Evolutionary conservation across 1,140 invertebrate species (phyloP), one percentile per base, ranked within the genome.

Genomic region (Dendroctonus ponderosae): DNA sequence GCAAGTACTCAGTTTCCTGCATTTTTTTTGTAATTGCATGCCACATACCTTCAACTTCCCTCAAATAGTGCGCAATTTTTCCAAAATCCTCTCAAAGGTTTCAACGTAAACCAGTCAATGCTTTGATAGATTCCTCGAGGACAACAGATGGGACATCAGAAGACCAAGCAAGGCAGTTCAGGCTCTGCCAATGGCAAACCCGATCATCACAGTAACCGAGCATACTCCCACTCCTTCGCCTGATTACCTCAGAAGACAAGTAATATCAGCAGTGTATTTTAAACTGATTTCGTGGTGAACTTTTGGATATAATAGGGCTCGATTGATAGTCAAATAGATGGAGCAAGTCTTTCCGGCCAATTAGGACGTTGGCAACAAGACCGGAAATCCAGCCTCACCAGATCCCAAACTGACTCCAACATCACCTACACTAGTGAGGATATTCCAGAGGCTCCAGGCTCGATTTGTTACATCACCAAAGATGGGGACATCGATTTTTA

Each of bases 191-290:
- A 77, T 72, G 69, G 83, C 88, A 46, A 96, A 96, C 81, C 96
- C 95, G 0, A 96, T 97, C 58, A 98, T 97, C 50, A 97, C 94
- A 2, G 93, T 98, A 0, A 97, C 96, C 0, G 93, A 96, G 77
- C 93, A 97, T 75, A 96, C 93, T 0, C 93, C 93, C 0, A 89
- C 90, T 7, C 91, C 92, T 7, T 93, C 91, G 2, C 91, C 91
- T 0, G 92, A 93, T 74, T 92, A 88, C 72, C 83, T 91, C 71
- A 85, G 84, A 54, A 81, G 89, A 80, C 89, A 91, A 81, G 91
- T 92, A 79, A 65, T 26, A 48, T 14, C 46, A 48, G 26, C 26
- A 26, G 0, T 0, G 14, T 48, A 8, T 5, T 48, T n/a, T 48
- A 48, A 48, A 48, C 5, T 48, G 11, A 52, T 12, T 52, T 12